Conservation (phyloP, 1,140 invertebrate species). For the Bradysia coprophila region DNA sequence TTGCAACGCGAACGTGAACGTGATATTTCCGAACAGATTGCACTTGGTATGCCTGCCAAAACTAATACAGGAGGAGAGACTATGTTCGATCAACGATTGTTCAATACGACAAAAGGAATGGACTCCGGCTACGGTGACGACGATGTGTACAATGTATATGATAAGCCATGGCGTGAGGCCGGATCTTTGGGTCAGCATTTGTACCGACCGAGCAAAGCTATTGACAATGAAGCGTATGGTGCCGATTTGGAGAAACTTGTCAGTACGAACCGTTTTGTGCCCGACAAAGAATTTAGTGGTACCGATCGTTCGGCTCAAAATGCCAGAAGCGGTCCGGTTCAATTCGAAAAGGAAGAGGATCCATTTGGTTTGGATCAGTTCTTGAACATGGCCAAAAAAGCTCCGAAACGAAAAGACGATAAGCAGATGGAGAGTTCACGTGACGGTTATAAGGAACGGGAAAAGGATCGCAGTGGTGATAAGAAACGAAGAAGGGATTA, state of each 20-base stretch:
- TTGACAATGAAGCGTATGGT: slow-evolving; percentile 82
- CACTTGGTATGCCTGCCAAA: slow-evolving; percentile 86
- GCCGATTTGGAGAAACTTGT: slow-evolving; percentile 74
- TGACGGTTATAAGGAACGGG: too few species aligned
- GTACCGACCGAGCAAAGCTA: slow-evolving; percentile 77
- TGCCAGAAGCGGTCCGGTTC: slow-evolving; percentile 77
- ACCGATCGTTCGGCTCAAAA: slow-evolving; percentile 44
- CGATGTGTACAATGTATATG: slow-evolving; percentile 95
- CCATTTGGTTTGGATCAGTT: slow-evolving; percentile 96
- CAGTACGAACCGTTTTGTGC: slow-evolving; percentile 85
- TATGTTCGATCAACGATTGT: slow-evolving; percentile 90
- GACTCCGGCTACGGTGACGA: slow-evolving; percentile 95
- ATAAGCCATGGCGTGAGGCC: slow-evolving; percentile 79
- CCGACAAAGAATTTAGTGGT: slow-evolving; percentile 91
- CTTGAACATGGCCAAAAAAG: slow-evolving; percentile 88
- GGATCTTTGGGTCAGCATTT: slow-evolving; percentile 72
- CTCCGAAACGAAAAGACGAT: slow-evolving; percentile 22
- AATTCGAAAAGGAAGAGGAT: slow-evolving; percentile 90
- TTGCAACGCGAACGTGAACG: slow-evolving; percentile 82
- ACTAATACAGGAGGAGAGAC: slow-evolving; percentile 50
- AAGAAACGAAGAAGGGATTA: slow-evolving; percentile 1
- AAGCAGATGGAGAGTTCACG: slow-evolving; percentile 5
- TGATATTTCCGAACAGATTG: slow-evolving; percentile 98
- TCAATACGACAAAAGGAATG: slow-evolving; percentile 91
- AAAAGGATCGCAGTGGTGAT: neutral